Evolutionary conservation across 1,140 invertebrate genomes (phyloP).

Genomic region (Nephotettix cincticeps): DNA sequence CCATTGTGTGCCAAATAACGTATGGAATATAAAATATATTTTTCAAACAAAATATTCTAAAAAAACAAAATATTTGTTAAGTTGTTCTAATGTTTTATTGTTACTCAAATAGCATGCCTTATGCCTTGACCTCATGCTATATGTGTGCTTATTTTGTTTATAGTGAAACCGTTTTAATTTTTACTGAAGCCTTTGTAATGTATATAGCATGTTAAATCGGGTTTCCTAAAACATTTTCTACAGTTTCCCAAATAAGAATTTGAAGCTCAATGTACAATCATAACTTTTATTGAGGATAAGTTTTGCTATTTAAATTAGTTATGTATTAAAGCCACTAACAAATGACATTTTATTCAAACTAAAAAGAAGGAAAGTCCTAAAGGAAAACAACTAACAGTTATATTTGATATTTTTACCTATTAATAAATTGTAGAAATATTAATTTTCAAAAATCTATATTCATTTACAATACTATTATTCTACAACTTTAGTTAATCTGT

Average conservation of each 20-base stretch:
- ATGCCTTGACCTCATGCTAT: not conserved
- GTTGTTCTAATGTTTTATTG: constrained; percentile 13
- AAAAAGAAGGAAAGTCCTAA: too few relatives aligned
- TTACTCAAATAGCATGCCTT: constrained; percentile 10
- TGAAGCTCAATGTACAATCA: constrained; percentile 11
- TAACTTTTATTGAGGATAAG: too few relatives aligned
- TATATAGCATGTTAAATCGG: not conserved
- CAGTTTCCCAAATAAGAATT: not conserved
- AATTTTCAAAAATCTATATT: too few relatives aligned
- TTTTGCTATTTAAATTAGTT: too few relatives aligned
- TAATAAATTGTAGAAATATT: too few relatives aligned
- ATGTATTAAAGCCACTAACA: too few relatives aligned
- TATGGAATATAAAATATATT: constrained; percentile 25
- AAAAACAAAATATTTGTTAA: constrained; percentile 20
- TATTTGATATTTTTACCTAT: too few relatives aligned
- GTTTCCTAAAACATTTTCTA: not conserved
- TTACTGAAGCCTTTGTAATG: not conserved
- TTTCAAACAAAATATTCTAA: constrained; percentile 24
- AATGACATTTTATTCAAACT: too few relatives aligned
- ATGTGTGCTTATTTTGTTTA: not conserved
- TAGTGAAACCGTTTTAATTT: not conserved
- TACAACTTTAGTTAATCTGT: too few relatives aligned
- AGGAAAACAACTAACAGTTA: too few relatives aligned
- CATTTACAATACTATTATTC: too few relatives aligned
- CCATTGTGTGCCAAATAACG: constrained; percentile 24